Base-by-base conservation (phyloP, 2,888 invertebrate species). In the Sclerodermus sp. region DNA sequence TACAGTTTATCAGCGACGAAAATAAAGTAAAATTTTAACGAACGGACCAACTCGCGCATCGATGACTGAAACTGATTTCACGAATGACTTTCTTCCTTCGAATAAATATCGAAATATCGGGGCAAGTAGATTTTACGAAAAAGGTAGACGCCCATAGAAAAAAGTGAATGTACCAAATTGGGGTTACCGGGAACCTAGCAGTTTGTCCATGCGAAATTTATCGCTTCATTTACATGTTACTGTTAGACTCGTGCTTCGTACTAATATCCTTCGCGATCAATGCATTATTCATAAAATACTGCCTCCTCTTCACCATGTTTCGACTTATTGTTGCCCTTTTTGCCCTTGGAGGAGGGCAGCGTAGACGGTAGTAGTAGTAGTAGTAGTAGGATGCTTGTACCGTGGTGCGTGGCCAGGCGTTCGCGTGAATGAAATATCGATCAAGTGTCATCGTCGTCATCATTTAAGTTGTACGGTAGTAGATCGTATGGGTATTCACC, bases 201-300 rank as follows among this genome's bases (percentile, higher is more conserved):
- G 51, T 31, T 61, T 64, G 64, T 66, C 64, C 64, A 64, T 64
- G 64, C 55, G 58, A 68, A 66, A 66, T 66, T 66, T 64, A 68
- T 66, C 62, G 58, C 62, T 62, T 66, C 59, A 67, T 66, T 66
- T 66, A 66, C 66, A 66, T 64, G 57, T 64, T 66, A 56, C 65
- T 52, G 60, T 59, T 53, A 55, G 58, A 56, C 56, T 65, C 57
- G 57, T 65, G 62, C 59, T 55, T 58, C 45, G 54, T 45, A 50
- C 58, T 66, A 66, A 66, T 66, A 66, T 62, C 62, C 60, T 55
- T 58, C 58, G 50, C 64, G 57, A 60, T 60, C 51, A 40, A 64
- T 66, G 62, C 66, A 66, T 68, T 62, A 68, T 68, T 66, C 66
- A 68, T 66, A 56, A 59, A 54, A 65, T 48, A 46, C 44, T 50